Evolutionary conservation across 2,797 vertebrate genomes (phyloP), one percentile per base, ranked within the genome.

Genomic region (Loriculus beryllinus): DNA sequence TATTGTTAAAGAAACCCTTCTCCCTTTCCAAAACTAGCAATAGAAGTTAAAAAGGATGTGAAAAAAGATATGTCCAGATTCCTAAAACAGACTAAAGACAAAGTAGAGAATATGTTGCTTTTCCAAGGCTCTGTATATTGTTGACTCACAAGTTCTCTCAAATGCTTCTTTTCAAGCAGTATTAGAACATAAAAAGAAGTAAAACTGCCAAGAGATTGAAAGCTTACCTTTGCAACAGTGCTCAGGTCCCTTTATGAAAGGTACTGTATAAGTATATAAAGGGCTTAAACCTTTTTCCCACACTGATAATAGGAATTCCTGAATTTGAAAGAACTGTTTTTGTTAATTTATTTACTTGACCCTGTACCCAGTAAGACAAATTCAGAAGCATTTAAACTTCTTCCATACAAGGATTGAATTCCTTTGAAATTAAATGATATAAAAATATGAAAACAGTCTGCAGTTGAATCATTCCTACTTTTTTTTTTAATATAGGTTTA

Each of bases 381-480:
- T 65, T 96, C 45, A 67, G 39, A 91, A 84, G 76, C 94, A 79
- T 92, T 87, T 94, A 94, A 93, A 93, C 67, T 74, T 91, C 65
- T 96, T 92, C 87, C 95, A 96, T 96, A 85, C 80, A 97, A 91
- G 91, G 95, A 84, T 4, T 84, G 67, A 86, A 97, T 96, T 97
- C 93, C 76, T 96, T 68, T 94, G 80, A 95, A 96, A 94, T 65
- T 75, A 96, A 97, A 93, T 78, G 29, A 94, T 84, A 93, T 8
- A 81, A 95, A 96, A 95, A 90, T 94, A 95, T 94, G 52, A 97
- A 96, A 97, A 96, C 82, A 96, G 52, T 75, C 94, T 95, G 87
- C 15, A 63, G 83, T 79, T 96, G 91, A 97, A 93, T 96, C 33
- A 90, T 72, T 48, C 60, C 60, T 31, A 3, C 87, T 72, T 95